Evolutionary conservation across 2,113 vertebrate species (phyloP).

Genomic region (Menidia beryllina): DNA sequence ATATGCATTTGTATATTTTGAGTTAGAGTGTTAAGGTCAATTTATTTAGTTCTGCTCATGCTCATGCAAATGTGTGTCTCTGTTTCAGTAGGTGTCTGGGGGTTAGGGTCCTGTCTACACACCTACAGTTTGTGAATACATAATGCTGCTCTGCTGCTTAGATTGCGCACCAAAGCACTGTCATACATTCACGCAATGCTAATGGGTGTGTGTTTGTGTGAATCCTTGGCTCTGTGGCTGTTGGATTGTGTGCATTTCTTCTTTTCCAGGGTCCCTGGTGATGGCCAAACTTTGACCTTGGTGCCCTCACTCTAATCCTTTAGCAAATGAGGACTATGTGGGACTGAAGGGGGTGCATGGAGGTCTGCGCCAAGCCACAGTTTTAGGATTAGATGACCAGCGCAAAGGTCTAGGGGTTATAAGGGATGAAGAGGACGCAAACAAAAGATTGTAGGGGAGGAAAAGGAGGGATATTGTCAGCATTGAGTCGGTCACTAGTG

Average conservation of each 20-base stretch:
- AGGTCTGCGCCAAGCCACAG: constrained; percentile 56
- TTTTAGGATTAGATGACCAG: constrained; percentile 72
- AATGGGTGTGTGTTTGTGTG: constrained; percentile 57
- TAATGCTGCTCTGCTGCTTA: constrained; percentile 60
- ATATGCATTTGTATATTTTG: constrained; percentile 55
- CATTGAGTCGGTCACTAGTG: constrained; percentile 33
- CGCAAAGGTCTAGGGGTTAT: constrained; percentile 63
- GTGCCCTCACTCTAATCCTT: constrained; percentile 78
- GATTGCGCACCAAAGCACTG: constrained; percentile 45
- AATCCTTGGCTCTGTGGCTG: constrained; percentile 27
- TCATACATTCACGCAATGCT: constrained; percentile 58
- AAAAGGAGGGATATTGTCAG: constrained; percentile 50
- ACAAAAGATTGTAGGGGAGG: constrained; percentile 54
- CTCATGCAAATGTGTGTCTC: constrained; percentile 70
- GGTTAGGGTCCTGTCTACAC: constrained; percentile 65
- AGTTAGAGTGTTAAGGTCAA: constrained; percentile 69
- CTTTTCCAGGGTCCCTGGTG: constrained; percentile 65
- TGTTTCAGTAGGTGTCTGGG: constrained; percentile 63
- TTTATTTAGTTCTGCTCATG: constrained; percentile 75
- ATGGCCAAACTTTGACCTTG: constrained; percentile 67
- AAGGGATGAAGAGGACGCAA: constrained; percentile 56
- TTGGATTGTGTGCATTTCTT: constrained; percentile 54
- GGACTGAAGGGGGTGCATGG: constrained; percentile 62
- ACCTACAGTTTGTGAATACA: constrained; percentile 75
- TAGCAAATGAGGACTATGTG: constrained; percentile 76